Base-by-base conservation (phyloP, 2,113 vertebrate genomes). In the Erythrocebus patas region DNA sequence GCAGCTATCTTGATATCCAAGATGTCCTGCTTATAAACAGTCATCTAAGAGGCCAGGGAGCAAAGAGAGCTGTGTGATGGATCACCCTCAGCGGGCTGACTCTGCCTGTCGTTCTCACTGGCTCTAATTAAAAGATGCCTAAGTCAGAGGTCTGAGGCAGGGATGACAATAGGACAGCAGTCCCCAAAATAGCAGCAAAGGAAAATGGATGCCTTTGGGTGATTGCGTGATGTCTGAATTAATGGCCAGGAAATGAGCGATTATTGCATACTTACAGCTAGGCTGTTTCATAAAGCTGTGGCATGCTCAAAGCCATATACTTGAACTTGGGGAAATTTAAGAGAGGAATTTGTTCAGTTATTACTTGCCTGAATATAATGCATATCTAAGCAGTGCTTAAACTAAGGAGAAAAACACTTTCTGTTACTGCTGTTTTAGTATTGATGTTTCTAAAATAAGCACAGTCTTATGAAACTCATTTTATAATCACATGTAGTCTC, bases 21-120 rank as follows among this genome's bases (percentile, higher is more conserved):
- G 98, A 99, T 98, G 98, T 97, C 98, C 98, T 99, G 99, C 99
- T 99, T 99, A 98, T 94, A 98, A 98, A 98, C 98, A 98, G 98
- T 98, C 98, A 98, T 98, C 98, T 98, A 97, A 96, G 99, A 98
- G 99, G 98, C 98, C 97, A 98, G 98, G 95, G 97, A 97, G 98
- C 40, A 64, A 88, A 30, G 83, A 68, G 78, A 89, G 95, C 98
- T 6, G 4, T 86, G 98, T 99, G 99, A 99, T 99, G 98, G 98
- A 99, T 98, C 98, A 98, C 98, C 97, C 91, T 66, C 98, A 98
- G 98, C 98, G 98, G 99, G 98, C 98, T 90, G 98, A 98, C 98
- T 99, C 98, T 89, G 97, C 98, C 99, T 57, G 81, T 95, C 97
- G 83, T 97, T 98, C 98, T 99, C 98, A 96, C 96, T 95, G 98